phyloP scores from a whole-genome alignment of 2,797 vertebrate genomes.

The Mus caroli region DNA sequence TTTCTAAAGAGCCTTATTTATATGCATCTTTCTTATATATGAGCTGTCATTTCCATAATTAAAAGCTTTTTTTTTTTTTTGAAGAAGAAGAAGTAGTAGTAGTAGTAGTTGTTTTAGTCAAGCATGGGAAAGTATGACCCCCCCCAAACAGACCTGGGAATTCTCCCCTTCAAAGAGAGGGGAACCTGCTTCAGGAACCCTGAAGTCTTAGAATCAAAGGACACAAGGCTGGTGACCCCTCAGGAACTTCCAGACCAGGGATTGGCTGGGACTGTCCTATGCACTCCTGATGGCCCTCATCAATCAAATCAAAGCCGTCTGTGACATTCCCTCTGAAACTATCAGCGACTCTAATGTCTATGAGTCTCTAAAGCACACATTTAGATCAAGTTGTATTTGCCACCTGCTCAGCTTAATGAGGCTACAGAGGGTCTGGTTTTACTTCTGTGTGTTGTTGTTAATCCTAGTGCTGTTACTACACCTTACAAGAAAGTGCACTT shows the following conservation, averaged over 20 bases:
- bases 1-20: background rate
- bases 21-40: background rate
- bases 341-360: background rate
- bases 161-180: background rate
- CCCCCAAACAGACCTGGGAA: background rate
- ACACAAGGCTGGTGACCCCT: background rate
- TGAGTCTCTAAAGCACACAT: background rate
- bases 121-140: background rate
- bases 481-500: constrained; percentile 6
- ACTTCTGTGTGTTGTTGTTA: background rate
- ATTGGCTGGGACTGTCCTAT: background rate
- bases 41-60: background rate
- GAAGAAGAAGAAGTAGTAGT: background rate
- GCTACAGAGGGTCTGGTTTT: background rate
- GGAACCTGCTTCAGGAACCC: background rate
- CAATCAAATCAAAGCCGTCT: background rate
- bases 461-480: background rate
- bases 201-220: background rate
- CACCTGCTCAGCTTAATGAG: background rate
- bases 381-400: background rate
- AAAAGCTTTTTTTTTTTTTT: background rate
- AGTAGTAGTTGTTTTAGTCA: background rate
- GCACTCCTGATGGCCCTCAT: background rate
- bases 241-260: background rate
- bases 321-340: background rate